These are phyloP conservation scores for Malurus melanocephalus DNA, from an alignment of 2,113 vertebrate genomes.

Conservation along the genomic window DNA sequence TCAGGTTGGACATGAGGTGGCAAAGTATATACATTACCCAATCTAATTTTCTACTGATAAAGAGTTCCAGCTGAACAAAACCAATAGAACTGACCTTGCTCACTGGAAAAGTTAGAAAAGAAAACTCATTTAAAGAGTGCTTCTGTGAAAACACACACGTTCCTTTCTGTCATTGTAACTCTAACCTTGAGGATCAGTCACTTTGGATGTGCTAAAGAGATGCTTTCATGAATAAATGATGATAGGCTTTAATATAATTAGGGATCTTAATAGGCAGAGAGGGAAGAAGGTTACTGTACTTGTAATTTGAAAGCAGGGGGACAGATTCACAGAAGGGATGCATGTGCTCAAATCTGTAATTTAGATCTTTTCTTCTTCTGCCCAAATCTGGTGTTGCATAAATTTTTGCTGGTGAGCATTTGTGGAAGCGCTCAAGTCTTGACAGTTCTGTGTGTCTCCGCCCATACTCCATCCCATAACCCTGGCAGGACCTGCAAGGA, in stretches of 20 bases:
- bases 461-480: not conserved
- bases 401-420: not conserved
- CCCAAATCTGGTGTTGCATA: not conserved
- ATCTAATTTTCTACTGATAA: constrained; percentile 8
- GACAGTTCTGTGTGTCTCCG: not conserved
- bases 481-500: not conserved
- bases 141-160: not conserved
- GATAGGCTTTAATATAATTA: constrained; percentile 69
- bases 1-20: constrained; percentile 18
- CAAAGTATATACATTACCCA: not conserved
- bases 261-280: not conserved
- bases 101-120: constrained; percentile 9
- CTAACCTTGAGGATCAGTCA: constrained; percentile 64
- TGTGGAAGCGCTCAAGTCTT: not conserved
- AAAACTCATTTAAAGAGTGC: constrained; percentile 9
- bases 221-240: constrained; percentile 69
- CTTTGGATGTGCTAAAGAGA: constrained; percentile 58
- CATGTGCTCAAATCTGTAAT: not conserved
- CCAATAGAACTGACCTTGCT: constrained; percentile 17
- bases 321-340: not conserved
- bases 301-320: not conserved
- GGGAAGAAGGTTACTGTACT: not conserved
- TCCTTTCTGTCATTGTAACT: constrained; percentile 56
- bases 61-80: constrained; percentile 30
- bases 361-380: not conserved